Base-by-base conservation (phyloP, 1,140 invertebrate species). In the Battus philenor region DNA sequence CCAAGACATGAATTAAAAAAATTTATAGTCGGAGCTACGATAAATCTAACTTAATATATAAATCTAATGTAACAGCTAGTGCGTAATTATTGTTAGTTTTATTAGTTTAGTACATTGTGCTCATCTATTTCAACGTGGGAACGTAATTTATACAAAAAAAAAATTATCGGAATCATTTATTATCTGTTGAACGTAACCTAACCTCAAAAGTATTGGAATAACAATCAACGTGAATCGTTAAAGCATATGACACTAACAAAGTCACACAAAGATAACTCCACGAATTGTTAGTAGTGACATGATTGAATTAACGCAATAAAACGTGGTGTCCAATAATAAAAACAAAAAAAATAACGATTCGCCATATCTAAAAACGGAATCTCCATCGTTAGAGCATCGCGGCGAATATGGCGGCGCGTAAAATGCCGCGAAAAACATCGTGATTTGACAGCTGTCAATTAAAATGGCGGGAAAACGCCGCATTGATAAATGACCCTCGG, bases 391-490 rank as follows among this genome's bases (percentile, higher is more conserved):
- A 78, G 45, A 47, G 55, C 41, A 31, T 45, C 33, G 29, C 29
- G 31, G 45, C 54, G 52, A 56, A 38, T 41, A 62, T 59, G 50
- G 47, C 59, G 56, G 44, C 59, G 46, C 38, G 43, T 43, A 66
- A 65, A 70, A 68, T 56, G 70, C 62, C 65, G 77, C 68, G 72
- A 76, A 73, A 77, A 71, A 48, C 50, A 54, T 41, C 46, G 29
- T 57, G 44, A 58, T 78, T 71, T 81, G 77, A 77, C 77, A 81
- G 65, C 75, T 81, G 77, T 81, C 77, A 81, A 81, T 81, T 81
- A 75, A 62, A 63, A 54, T 30, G 32, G 54, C 54, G 64, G 56
- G 51, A 48, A 56, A 57, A 27, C 31, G 33, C 27, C 18, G 51
- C 50, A 31, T 44, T 75, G 71, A 79, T 63, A 71, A 76, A 76